phyloP scores from a whole-genome alignment of 2,113 vertebrate species.

The Xerus inauris region DNA sequence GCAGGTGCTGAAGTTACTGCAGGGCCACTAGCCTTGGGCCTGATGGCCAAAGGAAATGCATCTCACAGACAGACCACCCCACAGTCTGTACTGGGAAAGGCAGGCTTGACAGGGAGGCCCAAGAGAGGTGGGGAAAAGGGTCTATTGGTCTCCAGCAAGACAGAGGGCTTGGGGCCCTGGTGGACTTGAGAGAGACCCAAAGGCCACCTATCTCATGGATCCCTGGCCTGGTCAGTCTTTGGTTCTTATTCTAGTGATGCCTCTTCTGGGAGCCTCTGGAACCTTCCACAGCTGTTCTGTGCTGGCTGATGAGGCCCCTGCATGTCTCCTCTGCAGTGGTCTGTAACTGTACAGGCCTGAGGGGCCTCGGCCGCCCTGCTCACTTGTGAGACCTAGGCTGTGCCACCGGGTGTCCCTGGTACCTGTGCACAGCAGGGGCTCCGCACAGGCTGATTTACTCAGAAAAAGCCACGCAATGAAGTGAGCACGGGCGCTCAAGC shows the following conservation, averaged over 20 bases:
- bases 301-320: neutral
- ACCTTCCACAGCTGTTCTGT: neutral
- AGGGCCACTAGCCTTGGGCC: neutral
- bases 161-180: neutral
- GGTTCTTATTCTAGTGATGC: rapidly evolving
- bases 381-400: neutral
- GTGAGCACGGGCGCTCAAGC: neutral
- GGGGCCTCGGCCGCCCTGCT: neutral
- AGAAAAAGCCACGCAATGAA: neutral
- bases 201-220: neutral
- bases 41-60: neutral
- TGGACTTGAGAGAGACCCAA: neutral
- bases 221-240: neutral
- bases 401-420: neutral
- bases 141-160: neutral
- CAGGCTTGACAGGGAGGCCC: neutral
- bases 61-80: neutral
- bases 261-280: neutral
- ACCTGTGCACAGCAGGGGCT: rapidly evolving
- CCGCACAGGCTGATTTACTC: neutral
- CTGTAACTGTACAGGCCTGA: neutral
- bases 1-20: neutral
- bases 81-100: neutral
- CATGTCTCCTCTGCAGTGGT: neutral
- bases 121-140: neutral